These are phyloP conservation scores for Hemiscyllium ocellatum DNA, from an alignment of 2,113 vertebrate species.

Conservation along the genomic window DNA sequence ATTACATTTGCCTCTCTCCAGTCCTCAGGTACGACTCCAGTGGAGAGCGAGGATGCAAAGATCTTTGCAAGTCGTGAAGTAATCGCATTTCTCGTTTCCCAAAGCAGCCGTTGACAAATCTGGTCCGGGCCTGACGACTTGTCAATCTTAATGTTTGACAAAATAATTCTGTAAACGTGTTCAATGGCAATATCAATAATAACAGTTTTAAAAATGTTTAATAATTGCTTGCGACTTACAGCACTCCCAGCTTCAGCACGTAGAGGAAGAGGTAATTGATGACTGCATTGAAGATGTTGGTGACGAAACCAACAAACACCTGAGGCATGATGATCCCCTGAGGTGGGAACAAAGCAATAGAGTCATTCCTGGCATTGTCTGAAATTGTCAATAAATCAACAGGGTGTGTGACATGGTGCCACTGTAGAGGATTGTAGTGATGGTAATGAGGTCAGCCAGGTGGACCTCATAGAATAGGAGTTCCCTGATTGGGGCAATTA, in stretches of 20 bases:
- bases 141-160: too few relatives aligned
- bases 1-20: too few relatives aligned
- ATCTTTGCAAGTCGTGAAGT: too few relatives aligned
- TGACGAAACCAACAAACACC: slow-evolving; percentile 68
- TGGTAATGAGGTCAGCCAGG: too few relatives aligned
- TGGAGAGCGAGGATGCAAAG: too few relatives aligned
- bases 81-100: too few relatives aligned
- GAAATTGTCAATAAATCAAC: not conserved
- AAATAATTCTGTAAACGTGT: not conserved
- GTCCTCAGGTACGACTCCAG: too few relatives aligned
- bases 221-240: slow-evolving; percentile 61
- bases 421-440: too few relatives aligned
- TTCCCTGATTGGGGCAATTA: too few relatives aligned
- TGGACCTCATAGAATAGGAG: too few relatives aligned
- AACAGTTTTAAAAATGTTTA: not conserved
- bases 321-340: slow-evolving; percentile 86
- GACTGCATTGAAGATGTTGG: slow-evolving; percentile 72
- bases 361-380: not conserved
- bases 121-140: too few relatives aligned
- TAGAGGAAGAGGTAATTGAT: slow-evolving; percentile 51
- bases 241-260: slow-evolving; percentile 42
- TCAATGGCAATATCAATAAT: not conserved
- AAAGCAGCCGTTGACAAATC: too few relatives aligned
- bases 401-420: not conserved
- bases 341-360: slow-evolving; percentile 35